Evolutionary conservation across 2,888 invertebrate species (phyloP), one percentile per base, ranked within the genome.

Genomic region (Microchrysa polita): DNA sequence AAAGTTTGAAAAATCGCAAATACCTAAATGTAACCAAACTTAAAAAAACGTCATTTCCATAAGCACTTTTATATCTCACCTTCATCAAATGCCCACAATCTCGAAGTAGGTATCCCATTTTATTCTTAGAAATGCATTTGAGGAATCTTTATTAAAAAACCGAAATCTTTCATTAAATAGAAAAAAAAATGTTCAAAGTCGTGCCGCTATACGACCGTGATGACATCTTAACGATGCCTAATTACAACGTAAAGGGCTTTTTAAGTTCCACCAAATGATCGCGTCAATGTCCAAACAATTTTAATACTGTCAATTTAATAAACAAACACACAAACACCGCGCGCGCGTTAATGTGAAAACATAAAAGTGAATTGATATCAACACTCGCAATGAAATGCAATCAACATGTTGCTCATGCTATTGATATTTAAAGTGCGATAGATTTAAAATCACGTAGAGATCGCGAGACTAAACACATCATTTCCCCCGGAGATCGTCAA

Each of bases 161-260:
- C n/a, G n/a, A n/a, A n/a, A n/a, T n/a, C n/a, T n/a, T n/a, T n/a
- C n/a, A n/a, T n/a, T n/a, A n/a, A n/a, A n/a, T n/a, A n/a, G n/a
- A n/a, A n/a, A n/a, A n/a, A n/a, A n/a, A n/a, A n/a, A n/a, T 53
- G 53, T 67, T 53, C 67, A 67, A 67, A 67, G 53, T 16, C n/a
- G 9, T 16, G 55, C 55, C 69, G 27, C n/a, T n/a, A 57, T 55
- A 14, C 4, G 16, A 53, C 10, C 9, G 67, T 20, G 69, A 57
- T 69, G 55, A 69, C 55, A 40, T 55, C 1, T 69, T 69, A 40
- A 69, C 42, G 18, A 20, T 40, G 20, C 40, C 18, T 40, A 65
- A 55, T 69, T 55, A 40, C 69, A 40, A n/a, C 14, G 9, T 69
- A 40, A 69, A 55, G 23, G 12, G 34, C 22, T 42, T 69, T 69